A percentile compares a stretch with the other conserved stretches of the same genome.
These are phyloP conservation scores for Neocrepidodera transversa DNA, from an alignment of 2,888 invertebrate genomes.

Conservation along the genomic window DNA sequence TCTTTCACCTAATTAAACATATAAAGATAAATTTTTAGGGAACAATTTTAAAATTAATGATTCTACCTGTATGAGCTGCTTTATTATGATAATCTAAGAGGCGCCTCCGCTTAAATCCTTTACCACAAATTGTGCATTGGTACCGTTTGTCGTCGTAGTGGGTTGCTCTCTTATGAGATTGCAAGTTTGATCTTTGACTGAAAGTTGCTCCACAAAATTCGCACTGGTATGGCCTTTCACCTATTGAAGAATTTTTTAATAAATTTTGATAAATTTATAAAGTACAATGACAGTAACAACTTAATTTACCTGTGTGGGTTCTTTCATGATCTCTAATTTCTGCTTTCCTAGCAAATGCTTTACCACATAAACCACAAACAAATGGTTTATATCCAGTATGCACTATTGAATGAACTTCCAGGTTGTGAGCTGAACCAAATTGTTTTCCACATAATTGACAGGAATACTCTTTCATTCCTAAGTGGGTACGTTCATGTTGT, in stretches of 20 bases:
- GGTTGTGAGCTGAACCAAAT: conserved; percentile 78
- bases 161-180: conserved; percentile 80
- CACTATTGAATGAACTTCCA: conserved; percentile 76
- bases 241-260: conserved; percentile 49
- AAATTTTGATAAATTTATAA: too few species aligned
- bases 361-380: conserved; percentile 73
- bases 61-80: conserved; percentile 73
- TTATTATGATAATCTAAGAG: conserved; percentile 82
- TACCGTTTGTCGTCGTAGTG: conserved; percentile 78
- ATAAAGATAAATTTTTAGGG: neutral
- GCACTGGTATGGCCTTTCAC: conserved; percentile 81
- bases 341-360: conserved; percentile 77
- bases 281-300: too few species aligned
- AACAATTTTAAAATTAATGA: neutral
- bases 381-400: conserved; percentile 79
- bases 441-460: conserved; percentile 78
- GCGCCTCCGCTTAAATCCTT: conserved; percentile 76
- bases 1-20: conserved; percentile 64
- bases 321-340: conserved; percentile 83
- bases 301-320: conserved; percentile 72
- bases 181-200: conserved; percentile 82
- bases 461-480: conserved; percentile 72
- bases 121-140: conserved; percentile 66
- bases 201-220: conserved; percentile 80
- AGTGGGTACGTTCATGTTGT: conserved; percentile 79